Conservation (phyloP, 2,888 invertebrate species). For the Agriopis leucophaearia region DNA sequence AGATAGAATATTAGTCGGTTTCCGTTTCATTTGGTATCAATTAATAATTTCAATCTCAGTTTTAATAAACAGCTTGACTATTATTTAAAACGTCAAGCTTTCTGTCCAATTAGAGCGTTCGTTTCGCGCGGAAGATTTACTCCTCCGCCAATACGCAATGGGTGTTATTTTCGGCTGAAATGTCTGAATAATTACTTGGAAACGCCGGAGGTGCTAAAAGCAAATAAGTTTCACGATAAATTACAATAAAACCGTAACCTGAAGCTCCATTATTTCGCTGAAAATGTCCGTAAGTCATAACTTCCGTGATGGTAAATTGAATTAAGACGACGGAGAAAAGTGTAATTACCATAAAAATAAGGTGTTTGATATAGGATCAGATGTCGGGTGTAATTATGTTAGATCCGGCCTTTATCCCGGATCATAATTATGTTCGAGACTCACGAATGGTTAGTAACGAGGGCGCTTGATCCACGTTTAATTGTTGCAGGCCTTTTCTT, state of each 20-base stretch:
- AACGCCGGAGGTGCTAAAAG: slow-evolving; percentile 58
- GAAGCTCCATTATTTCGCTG: slow-evolving; percentile 61
- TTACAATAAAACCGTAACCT: slow-evolving; percentile 64
- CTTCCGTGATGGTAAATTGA: slow-evolving; percentile 76
- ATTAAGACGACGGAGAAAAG: slow-evolving; percentile 74
- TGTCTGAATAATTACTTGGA: slow-evolving; percentile 58
- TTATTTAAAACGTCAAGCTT: slow-evolving; percentile 45
- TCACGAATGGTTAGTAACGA: slow-evolving; percentile 35
- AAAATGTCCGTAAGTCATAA: slow-evolving; percentile 59
- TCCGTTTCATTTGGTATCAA: slow-evolving; percentile 30
- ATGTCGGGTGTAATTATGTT: slow-evolving; percentile 62
- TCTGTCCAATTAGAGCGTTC: slow-evolving; percentile 43
- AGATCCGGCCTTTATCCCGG: slow-evolving; percentile 65
- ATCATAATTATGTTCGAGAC: slow-evolving; percentile 65
- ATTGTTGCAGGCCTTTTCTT: slow-evolving; percentile 40
- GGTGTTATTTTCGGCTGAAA: slow-evolving; percentile 54
- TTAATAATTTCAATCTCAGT: slow-evolving; percentile 34
- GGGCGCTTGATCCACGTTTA: slow-evolving; percentile 39
- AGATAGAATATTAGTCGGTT: slow-evolving; percentile 20
- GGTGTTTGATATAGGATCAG: slow-evolving; percentile 52
- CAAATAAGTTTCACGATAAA: slow-evolving; percentile 65
- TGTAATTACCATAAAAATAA: slow-evolving; percentile 82
- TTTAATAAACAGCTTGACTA: slow-evolving; percentile 36
- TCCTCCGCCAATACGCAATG: slow-evolving; percentile 51
- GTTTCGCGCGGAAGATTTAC: slow-evolving; percentile 51